A percentile compares a stretch with the other conserved stretches of the same genome.
phyloP scores from a whole-genome alignment of 2,113 vertebrate species.

The Eira barbara region DNA sequence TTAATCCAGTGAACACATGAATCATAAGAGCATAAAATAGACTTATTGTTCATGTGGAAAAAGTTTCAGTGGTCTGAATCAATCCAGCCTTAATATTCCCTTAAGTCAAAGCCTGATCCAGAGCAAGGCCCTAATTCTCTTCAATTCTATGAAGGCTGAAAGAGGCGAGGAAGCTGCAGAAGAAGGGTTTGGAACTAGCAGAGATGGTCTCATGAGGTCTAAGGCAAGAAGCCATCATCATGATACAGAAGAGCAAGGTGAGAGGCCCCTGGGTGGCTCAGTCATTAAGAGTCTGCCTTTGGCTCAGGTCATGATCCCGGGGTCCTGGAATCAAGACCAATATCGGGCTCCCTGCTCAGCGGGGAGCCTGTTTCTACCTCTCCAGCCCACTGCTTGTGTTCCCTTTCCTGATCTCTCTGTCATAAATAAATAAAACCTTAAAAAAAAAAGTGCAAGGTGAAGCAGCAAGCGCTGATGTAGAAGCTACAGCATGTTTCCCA shows the following conservation, averaged over 20 bases:
- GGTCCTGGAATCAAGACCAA: too few species aligned
- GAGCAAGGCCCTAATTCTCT: neutral
- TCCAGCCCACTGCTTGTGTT: too few species aligned
- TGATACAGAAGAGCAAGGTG: neutral
- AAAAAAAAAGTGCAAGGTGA: neutral
- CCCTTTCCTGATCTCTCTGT: too few species aligned
- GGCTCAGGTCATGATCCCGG: too few species aligned
- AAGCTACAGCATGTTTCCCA: neutral
- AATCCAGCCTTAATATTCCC: neutral
- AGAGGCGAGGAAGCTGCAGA: neutral
- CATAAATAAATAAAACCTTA: too few species aligned
- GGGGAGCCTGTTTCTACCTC: too few species aligned
- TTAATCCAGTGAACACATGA: neutral
- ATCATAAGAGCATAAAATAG: neutral
- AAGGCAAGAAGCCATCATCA: neutral
- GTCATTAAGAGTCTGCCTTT: too few species aligned
- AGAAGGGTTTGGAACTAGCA: neutral
- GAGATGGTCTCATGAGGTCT: neutral
- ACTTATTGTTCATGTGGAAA: neutral
- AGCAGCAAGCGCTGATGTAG: neutral
- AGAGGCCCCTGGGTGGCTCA: neutral
- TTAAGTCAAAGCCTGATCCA: neutral
- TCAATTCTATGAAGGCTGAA: neutral
- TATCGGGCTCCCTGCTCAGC: too few species aligned
- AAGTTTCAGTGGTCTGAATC: neutral